These are phyloP conservation scores for Parazoanthus swiftii DNA, from an alignment of 92 coral and sea anemone species.

Conservation along the genomic window DNA sequence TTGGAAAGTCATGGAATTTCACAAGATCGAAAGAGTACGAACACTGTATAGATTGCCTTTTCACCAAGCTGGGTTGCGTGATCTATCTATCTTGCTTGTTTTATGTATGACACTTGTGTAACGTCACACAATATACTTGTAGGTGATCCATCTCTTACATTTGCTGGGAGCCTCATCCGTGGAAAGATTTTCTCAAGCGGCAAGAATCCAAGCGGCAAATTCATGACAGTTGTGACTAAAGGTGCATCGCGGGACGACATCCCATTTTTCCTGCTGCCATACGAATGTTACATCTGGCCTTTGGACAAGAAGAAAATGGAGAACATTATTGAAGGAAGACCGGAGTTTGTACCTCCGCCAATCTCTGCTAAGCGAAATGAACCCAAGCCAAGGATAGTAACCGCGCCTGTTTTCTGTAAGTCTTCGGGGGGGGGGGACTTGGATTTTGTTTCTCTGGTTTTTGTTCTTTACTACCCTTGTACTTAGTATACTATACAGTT, in stretches of 20 bases:
- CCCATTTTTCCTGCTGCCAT: slow-evolving; percentile 29
- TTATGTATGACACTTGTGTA: not conserved
- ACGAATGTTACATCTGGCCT: slow-evolving; percentile 27
- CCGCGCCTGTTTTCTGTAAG: slow-evolving; percentile 9
- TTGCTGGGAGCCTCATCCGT: slow-evolving; percentile 38
- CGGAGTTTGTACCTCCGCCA: slow-evolving; percentile 33
- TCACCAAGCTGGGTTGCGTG: no score
- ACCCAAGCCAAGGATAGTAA: slow-evolving; percentile 4
- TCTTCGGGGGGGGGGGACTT: not conserved
- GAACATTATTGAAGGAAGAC: slow-evolving; percentile 38
- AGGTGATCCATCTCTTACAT: slow-evolving; percentile 8
- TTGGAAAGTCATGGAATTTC: no score
- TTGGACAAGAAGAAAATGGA: slow-evolving; percentile 35
- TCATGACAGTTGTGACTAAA: slow-evolving; percentile 28
- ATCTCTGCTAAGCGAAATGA: not conserved
- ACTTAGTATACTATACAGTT: no score
- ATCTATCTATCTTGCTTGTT: no score
- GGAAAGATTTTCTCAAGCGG: slow-evolving; percentile 27
- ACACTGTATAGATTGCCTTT: no score
- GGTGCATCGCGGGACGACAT: slow-evolving; percentile 27
- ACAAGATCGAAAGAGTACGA: no score
- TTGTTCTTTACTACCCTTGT: no score
- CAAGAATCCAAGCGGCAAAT: slow-evolving; percentile 28
- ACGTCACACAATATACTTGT: not conserved
- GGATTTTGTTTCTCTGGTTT: no score